Percentiles rank a stretch among this genome's conserved stretches.
Conservation (phyloP, 2,113 vertebrate species). For the Gallinago jamesoni region DNA sequence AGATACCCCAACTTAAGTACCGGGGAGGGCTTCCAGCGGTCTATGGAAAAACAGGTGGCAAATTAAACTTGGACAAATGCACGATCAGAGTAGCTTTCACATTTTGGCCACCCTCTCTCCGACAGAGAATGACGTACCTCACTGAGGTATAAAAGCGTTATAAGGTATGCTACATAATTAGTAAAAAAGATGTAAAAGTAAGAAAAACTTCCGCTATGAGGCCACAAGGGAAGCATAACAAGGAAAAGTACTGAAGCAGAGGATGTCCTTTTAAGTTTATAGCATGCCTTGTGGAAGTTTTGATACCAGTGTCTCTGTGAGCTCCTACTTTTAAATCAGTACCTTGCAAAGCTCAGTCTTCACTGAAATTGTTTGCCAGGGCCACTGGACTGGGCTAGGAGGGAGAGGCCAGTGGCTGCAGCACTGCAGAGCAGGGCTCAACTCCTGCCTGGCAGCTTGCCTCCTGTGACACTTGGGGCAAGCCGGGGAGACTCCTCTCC, state of each 20-base stretch:
- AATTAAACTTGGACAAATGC: neutral
- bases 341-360: neutral
- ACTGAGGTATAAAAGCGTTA: neutral
- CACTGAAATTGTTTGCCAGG: neutral
- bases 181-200: neutral
- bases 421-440: neutral
- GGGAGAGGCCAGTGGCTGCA: neutral
- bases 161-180: neutral
- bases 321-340: neutral
- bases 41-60: neutral
- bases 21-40: neutral
- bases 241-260: neutral
- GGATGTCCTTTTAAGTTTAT: neutral
- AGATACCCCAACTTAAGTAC: neutral
- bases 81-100: neutral
- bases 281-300: neutral
- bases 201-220: neutral
- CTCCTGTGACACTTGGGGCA: neutral
- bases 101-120: neutral
- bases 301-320: neutral
- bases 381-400: neutral
- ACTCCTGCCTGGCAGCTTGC: neutral
- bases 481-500: neutral
- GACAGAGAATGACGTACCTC: neutral
- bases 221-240: neutral